Evolutionary conservation across 2,888 invertebrate genomes (phyloP).

Genomic region (Cetonia aurata): DNA sequence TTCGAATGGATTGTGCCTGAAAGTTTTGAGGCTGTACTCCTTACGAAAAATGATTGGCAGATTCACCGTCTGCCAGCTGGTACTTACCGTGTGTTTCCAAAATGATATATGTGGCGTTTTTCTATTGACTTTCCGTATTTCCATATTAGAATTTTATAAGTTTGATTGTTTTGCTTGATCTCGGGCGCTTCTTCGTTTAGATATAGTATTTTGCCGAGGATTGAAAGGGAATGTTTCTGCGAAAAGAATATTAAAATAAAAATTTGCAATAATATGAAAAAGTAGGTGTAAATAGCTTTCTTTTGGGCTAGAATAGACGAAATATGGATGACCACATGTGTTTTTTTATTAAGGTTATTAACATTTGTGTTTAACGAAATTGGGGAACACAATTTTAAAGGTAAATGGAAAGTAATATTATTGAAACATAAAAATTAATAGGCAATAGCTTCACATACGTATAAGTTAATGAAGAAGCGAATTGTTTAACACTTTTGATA

Average conservation of each 20-base stretch:
- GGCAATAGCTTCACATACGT: too few species aligned
- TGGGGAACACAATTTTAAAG: too few species aligned
- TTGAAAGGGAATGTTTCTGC: conserved; percentile 60
- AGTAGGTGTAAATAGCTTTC: neutral
- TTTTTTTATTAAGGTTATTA: too few species aligned
- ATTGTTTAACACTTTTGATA: too few species aligned
- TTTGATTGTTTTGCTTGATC: conserved; percentile 53
- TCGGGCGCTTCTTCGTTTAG: conserved; percentile 60
- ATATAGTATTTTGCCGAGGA: conserved; percentile 65
- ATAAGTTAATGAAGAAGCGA: too few species aligned
- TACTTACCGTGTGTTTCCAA: conserved; percentile 63
- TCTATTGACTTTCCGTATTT: conserved; percentile 71
- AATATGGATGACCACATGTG: too few species aligned
- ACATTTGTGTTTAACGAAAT: too few species aligned
- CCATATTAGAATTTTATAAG: conserved; percentile 72
- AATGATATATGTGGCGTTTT: conserved; percentile 70
- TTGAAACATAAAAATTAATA: too few species aligned
- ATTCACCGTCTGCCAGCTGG: neutral
- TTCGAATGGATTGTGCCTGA: conserved; percentile 70
- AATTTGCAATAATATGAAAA: neutral
- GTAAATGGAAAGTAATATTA: too few species aligned
- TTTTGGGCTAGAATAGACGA: too few species aligned
- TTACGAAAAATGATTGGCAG: conserved; percentile 12
- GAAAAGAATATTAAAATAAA: conserved; percentile 44
- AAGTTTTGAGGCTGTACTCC: conserved; percentile 16